Percentiles rank a stretch among this genome's conserved stretches.
Conservation (phyloP, 2,888 invertebrate species). For the Acanthosepion lycidas region DNA sequence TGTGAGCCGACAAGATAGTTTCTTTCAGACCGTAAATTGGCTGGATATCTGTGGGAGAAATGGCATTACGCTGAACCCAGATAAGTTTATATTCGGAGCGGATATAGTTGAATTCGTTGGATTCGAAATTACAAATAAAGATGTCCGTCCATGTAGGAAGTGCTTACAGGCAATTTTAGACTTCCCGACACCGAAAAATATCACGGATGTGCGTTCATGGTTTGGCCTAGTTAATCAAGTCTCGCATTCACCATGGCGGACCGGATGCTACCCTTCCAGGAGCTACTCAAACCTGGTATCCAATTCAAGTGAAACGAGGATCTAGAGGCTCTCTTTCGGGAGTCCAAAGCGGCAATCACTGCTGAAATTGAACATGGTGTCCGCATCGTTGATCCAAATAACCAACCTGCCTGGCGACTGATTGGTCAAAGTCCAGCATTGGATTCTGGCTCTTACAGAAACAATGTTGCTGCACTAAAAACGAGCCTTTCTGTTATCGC, state of each 20-base stretch:
- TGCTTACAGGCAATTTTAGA: no score
- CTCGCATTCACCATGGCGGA: neutral
- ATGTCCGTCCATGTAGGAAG: slow-evolving; percentile 51
- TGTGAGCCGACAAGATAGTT: slow-evolving; percentile 51
- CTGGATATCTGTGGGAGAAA: neutral
- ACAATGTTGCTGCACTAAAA: slow-evolving; percentile 46
- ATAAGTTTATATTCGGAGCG: no score
- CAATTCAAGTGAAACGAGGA: slow-evolving; percentile 52
- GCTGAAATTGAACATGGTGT: slow-evolving; percentile 57
- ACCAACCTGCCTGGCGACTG: slow-evolving; percentile 51
- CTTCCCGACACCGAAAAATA: slow-evolving; percentile 53
- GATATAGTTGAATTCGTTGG: slow-evolving; percentile 50
- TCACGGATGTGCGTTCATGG: slow-evolving; percentile 52
- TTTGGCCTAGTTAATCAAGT: slow-evolving; percentile 60
- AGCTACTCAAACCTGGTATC: slow-evolving; percentile 45
- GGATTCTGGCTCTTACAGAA: slow-evolving; percentile 53
- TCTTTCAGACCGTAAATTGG: slow-evolving; percentile 40
- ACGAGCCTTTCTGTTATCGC: neutral
- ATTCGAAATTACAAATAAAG: slow-evolving; percentile 51
- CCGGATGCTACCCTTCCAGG: neutral
- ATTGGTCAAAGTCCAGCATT: slow-evolving; percentile 52
- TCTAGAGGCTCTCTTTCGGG: slow-evolving; percentile 25
- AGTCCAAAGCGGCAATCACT: slow-evolving; percentile 54
- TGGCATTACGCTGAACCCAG: no score
- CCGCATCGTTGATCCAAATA: slow-evolving; percentile 48